These are phyloP conservation scores for Lithobates sylvaticus DNA, from an alignment of 2,797 vertebrate genomes.

Conservation along the genomic window DNA sequence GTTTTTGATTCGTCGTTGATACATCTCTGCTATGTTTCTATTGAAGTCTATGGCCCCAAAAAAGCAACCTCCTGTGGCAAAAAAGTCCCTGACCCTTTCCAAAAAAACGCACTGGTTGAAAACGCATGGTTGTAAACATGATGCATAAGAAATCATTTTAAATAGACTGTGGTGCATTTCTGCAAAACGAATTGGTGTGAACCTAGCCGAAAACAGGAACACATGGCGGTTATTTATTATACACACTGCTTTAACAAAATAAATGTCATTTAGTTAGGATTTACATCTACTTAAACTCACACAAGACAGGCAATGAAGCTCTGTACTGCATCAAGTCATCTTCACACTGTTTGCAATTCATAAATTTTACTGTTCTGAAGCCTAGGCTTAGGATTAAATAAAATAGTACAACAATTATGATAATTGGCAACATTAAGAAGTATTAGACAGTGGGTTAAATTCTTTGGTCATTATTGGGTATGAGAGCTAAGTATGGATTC, in stretches of 20 bases:
- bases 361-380: neutral
- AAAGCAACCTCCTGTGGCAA: too few species aligned
- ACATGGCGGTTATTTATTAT: too few species aligned
- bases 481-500: conserved; percentile 6
- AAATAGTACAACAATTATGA: neutral
- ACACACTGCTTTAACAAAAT: too few species aligned
- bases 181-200: too few species aligned
- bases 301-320: neutral
- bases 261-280: neutral
- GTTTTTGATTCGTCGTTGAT: too few species aligned
- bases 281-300: neutral
- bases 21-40: too few species aligned
- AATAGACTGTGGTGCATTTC: too few species aligned
- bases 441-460: conserved; percentile 11
- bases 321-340: neutral
- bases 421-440: neutral
- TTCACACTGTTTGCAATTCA: neutral
- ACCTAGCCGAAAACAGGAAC: neutral
- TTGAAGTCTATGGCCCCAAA: too few species aligned
- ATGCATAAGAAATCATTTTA: too few species aligned
- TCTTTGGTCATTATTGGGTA: neutral
- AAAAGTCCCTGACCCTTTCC: too few species aligned
- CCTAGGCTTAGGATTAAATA: neutral
- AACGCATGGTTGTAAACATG: too few species aligned
- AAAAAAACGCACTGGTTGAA: too few species aligned